Evolutionary conservation across 2,113 vertebrate species (phyloP).

Genomic region (Rhinichthys klamathensis): DNA sequence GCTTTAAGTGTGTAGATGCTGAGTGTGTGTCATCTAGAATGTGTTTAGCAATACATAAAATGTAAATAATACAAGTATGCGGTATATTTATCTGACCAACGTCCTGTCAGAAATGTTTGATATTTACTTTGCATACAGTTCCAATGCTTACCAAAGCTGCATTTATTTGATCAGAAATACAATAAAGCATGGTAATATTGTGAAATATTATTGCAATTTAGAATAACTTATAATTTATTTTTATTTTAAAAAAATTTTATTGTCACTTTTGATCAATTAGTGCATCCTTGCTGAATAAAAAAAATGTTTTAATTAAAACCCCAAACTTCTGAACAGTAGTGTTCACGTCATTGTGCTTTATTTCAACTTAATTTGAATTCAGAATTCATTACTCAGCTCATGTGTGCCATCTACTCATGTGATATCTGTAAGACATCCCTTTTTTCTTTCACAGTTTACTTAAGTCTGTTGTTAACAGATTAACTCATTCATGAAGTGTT

Average conservation of each 20-base stretch:
- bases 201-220: neutral
- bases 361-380: neutral
- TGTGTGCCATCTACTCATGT: constrained; percentile 5
- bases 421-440: constrained; percentile 15
- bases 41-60: neutral
- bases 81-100: neutral
- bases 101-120: neutral
- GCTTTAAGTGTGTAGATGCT: neutral
- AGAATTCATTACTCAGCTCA: neutral
- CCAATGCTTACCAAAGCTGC: neutral
- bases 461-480: neutral
- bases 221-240: neutral
- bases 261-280: neutral
- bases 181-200: neutral
- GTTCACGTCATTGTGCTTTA: neutral
- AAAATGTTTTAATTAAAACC: neutral
- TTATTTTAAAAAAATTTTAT: neutral
- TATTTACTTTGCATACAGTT: neutral
- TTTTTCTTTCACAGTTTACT: neutral
- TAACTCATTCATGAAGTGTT: constrained; percentile 9
- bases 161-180: neutral
- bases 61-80: neutral
- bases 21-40: too few relatives aligned
- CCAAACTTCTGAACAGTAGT: neutral
- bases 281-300: too few relatives aligned